Percentiles rank a stretch among this genome's conserved stretches.
Conservation (phyloP, 1,140 invertebrate genomes). For the Sesamia nonagrioides region DNA sequence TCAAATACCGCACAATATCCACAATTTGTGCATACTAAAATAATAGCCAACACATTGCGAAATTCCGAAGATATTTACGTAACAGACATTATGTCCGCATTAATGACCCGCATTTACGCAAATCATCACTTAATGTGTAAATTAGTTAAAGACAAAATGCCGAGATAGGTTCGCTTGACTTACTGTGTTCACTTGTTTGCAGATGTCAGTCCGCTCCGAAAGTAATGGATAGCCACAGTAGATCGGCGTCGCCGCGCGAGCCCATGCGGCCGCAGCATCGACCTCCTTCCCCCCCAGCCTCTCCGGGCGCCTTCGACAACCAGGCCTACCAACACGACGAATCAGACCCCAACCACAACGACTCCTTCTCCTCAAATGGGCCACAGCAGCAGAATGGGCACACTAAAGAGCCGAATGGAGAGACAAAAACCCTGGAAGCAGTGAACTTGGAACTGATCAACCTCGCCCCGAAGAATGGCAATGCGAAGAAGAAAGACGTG, state of each 20-base stretch:
- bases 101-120: conserved; percentile 36
- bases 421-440: conserved; percentile 89
- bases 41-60: conserved; percentile 6
- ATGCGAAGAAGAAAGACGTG: conserved; percentile 90
- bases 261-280: conserved; percentile 76
- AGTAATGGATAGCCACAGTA: conserved; percentile 83
- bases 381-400: conserved; percentile 74
- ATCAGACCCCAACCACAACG: conserved; percentile 80
- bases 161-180: conserved; percentile 15
- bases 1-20: background rate
- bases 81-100: conserved; percentile 15
- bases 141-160: conserved; percentile 1
- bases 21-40: conserved; percentile 18
- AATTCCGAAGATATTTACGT: conserved; percentile 30
- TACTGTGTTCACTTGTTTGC: conserved; percentile 59
- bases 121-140: conserved; percentile 30
- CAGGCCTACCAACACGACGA: conserved; percentile 80
- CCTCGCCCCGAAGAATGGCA: conserved; percentile 90
- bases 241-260: conserved; percentile 82
- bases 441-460: conserved; percentile 94
- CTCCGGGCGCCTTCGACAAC: conserved; percentile 79
- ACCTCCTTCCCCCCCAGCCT: conserved; percentile 76
- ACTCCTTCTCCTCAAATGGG: conserved; percentile 76
- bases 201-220: conserved; percentile 85
- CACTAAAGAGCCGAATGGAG: conserved; percentile 75